phyloP scores from a whole-genome alignment of 2,888 invertebrate genomes.

The Willowsia nigromaculata region DNA sequence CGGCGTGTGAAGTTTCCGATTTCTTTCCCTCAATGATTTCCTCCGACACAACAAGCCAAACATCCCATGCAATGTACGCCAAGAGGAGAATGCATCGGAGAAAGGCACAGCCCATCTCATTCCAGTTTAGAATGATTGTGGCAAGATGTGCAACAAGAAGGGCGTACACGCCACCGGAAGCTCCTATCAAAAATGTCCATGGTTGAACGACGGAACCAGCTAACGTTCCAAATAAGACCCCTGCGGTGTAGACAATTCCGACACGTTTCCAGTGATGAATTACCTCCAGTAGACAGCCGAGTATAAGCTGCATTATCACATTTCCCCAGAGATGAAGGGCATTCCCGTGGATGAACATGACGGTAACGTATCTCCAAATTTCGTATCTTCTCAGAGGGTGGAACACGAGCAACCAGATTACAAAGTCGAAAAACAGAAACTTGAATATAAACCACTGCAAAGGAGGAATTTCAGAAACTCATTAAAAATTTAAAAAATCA shows the following conservation, averaged over 20 bases:
- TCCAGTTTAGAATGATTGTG: slow-evolving; percentile 85
- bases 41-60: slow-evolving; percentile 26
- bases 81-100: slow-evolving; percentile 56
- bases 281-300: slow-evolving; percentile 59
- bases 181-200: slow-evolving; percentile 89
- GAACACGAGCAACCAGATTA: slow-evolving; percentile 82
- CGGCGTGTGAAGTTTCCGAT: slow-evolving; percentile 34
- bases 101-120: slow-evolving; percentile 63
- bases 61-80: slow-evolving; percentile 42
- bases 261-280: slow-evolving; percentile 58
- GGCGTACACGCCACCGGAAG: slow-evolving; percentile 94
- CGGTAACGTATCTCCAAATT: slow-evolving; percentile 90
- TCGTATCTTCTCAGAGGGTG: slow-evolving; percentile 85
- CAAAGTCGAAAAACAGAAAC: slow-evolving; percentile 75
- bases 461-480: not conserved
- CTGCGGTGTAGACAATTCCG: slow-evolving; percentile 39
- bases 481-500: too few species aligned
- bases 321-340: slow-evolving; percentile 57
- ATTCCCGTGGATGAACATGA: slow-evolving; percentile 88
- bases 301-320: slow-evolving; percentile 57
- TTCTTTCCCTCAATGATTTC: slow-evolving; percentile 47
- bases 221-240: slow-evolving; percentile 81
- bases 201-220: slow-evolving; percentile 89
- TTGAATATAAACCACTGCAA: slow-evolving; percentile 78
- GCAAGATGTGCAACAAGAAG: slow-evolving; percentile 92